Evolutionary conservation across 2,888 invertebrate species (phyloP), one percentile per base, ranked within the genome.

Genomic region (Agriopis leucophaearia): DNA sequence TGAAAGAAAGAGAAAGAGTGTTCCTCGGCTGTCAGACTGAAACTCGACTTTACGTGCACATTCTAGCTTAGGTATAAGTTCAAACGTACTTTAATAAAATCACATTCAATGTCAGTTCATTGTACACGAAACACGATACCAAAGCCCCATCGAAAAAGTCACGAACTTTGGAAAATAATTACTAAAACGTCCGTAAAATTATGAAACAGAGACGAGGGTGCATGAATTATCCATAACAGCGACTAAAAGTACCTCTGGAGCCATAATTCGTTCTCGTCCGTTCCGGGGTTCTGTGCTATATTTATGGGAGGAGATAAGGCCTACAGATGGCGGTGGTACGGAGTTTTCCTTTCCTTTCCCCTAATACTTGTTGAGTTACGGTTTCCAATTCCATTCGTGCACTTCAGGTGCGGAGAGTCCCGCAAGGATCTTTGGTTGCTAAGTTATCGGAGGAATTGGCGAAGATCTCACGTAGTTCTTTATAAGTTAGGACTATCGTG

Each of bases 301-400:
- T 92, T 93, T 94, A 94, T 92, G 86, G 88, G 78, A 75, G 78
- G 79, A 93, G 93, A 94, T 92, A 93, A 93, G 90, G 89, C 89
- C 88, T 93, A 88, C 93, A 92, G 93, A 94, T 92, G 93, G 92
- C 88, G 86, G 81, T 80, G 82, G 80, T 60, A 47, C 82, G 83
- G 87, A 92, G 87, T 92, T 94, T 91, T 92, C 91, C 88, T 87
- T 88, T 66, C 90, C 91, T 86, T 88, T 65, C 90, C 92, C 92
- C 88, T 92, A 91, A 92, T 92, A 93, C 92, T 92, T 89, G 92
- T 91, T 93, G 92, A 94, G 88, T 92, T 92, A 94, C 91, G 88
- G 88, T 86, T 89, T 89, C 90, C 92, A 94, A 94, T 94, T 92
- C 88, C 89, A 90, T 87, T 80, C 84, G 84, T 85, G 83, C 88